Percentiles rank a stretch among this genome's conserved stretches.
These are phyloP conservation scores for Akabosia matsudoensis DNA, from an alignment of 1,140 invertebrate genomes.

Conservation along the genomic window DNA sequence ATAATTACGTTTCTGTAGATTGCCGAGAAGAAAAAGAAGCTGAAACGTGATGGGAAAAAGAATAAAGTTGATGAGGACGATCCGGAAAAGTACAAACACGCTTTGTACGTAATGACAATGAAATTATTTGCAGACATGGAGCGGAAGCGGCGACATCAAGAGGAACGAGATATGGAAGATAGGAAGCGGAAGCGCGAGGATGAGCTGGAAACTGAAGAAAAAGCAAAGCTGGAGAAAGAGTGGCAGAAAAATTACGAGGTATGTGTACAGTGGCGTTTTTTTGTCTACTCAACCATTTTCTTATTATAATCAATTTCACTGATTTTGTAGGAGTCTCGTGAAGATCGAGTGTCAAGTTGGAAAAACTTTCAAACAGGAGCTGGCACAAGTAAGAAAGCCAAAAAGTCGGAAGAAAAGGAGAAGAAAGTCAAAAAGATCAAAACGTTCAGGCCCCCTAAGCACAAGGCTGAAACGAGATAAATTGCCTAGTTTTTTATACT, in stretches of 20 bases:
- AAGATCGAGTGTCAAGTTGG: conserved; percentile 92
- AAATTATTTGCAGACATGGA: conserved; percentile 98
- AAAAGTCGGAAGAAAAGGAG: conserved; percentile 33
- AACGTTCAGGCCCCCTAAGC: conserved; percentile 88
- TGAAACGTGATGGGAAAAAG: conserved; percentile 85
- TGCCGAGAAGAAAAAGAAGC: conserved; percentile 88
- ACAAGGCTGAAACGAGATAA: conserved; percentile 91
- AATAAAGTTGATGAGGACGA: conserved; percentile 89
- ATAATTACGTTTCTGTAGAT: conserved; percentile 61
- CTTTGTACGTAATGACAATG: conserved; percentile 95
- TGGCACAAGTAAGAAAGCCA: conserved; percentile 59
- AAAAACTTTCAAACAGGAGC: conserved; percentile 79
- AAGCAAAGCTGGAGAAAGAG: conserved; percentile 81
- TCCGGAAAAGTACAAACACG: conserved; percentile 84
- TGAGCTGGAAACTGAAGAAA: conserved; percentile 88
- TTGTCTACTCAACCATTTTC: neutral
- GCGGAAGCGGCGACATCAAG: conserved; percentile 73
- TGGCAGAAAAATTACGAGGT: conserved; percentile 98
- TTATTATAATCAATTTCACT: conserved; percentile 43
- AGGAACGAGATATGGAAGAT: conserved; percentile 86
- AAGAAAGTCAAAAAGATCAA: conserved; percentile 72
- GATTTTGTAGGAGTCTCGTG: conserved; percentile 77
- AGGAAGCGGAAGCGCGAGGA: conserved; percentile 90
- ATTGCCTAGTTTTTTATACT: no score
- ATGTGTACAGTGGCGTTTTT: conserved; percentile 43